Evolutionary conservation across 2,113 vertebrate genomes (phyloP).

Genomic region (Mobula birostris): DNA sequence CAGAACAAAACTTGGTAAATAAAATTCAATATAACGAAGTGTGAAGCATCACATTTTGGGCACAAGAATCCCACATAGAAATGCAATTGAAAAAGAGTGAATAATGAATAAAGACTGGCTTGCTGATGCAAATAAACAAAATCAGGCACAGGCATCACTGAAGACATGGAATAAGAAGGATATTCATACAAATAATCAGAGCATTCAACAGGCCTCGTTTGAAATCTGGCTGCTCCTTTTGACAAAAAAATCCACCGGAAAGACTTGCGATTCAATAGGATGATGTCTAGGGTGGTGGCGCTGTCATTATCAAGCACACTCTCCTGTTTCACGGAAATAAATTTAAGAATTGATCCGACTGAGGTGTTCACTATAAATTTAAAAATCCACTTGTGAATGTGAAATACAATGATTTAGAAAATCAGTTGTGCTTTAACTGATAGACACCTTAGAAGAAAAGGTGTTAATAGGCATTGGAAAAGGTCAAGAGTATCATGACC

Average conservation of each 20-base stretch:
- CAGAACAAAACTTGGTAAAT: not conserved
- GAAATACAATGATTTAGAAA: not conserved
- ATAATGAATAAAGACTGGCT: not conserved
- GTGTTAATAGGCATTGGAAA: too few relatives aligned
- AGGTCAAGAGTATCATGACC: not conserved
- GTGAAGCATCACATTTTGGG: constrained; percentile 4
- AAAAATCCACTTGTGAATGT: not conserved
- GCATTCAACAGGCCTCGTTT: not conserved
- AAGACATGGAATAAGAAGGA: not conserved
- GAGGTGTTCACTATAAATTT: not conserved
- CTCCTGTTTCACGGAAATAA: not conserved
- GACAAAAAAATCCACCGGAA: not conserved
- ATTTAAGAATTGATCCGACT: not conserved
- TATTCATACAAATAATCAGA: not conserved
- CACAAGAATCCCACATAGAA: not conserved
- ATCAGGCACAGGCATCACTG: not conserved
- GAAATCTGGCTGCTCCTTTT: not conserved
- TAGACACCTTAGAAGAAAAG: not conserved
- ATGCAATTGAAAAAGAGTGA: not conserved
- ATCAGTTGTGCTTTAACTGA: not conserved
- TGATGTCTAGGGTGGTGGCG: not conserved
- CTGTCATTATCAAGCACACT: not conserved
- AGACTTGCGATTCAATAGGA: not conserved
- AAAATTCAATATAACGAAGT: not conserved
- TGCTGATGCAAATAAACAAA: not conserved